phyloP scores from a whole-genome alignment of 2,113 vertebrate genomes.

The Redunca redunca region DNA sequence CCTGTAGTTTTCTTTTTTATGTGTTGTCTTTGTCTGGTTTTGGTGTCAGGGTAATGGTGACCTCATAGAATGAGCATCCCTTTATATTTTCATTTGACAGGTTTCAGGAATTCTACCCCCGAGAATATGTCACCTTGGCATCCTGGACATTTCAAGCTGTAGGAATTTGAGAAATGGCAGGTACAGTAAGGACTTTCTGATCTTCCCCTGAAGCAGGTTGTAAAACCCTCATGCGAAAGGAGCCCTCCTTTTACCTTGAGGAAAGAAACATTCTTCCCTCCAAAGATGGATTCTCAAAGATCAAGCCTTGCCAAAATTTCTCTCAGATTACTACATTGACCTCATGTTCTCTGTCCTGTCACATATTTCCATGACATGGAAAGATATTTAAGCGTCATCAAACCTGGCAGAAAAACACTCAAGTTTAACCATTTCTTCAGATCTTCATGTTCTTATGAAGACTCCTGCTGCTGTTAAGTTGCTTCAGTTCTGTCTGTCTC shows the following conservation, averaged over 20 bases:
- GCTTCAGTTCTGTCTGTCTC: neutral
- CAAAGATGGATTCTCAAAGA: neutral
- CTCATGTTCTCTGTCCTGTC: neutral
- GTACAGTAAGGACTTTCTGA: neutral
- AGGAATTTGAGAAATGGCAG: neutral
- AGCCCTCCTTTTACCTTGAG: neutral
- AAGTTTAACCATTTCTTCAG: neutral
- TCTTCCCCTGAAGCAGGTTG: neutral
- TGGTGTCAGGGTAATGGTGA: neutral
- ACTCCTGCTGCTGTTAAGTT: neutral
- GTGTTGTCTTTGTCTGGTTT: neutral
- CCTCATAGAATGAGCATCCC: neutral
- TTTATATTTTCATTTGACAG: neutral
- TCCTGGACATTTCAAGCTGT: neutral
- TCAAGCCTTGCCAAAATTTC: neutral
- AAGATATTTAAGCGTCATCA: neutral
- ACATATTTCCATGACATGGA: neutral
- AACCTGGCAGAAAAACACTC: neutral
- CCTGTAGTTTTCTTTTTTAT: neutral
- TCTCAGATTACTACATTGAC: neutral
- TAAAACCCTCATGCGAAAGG: neutral
- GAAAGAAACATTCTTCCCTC: neutral
- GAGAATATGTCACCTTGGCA: neutral
- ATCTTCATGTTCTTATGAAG: neutral
- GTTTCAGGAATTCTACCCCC: neutral